These are phyloP conservation scores for Cheilosia vernalis DNA, from an alignment of 2,888 invertebrate species.

Conservation along the genomic window DNA sequence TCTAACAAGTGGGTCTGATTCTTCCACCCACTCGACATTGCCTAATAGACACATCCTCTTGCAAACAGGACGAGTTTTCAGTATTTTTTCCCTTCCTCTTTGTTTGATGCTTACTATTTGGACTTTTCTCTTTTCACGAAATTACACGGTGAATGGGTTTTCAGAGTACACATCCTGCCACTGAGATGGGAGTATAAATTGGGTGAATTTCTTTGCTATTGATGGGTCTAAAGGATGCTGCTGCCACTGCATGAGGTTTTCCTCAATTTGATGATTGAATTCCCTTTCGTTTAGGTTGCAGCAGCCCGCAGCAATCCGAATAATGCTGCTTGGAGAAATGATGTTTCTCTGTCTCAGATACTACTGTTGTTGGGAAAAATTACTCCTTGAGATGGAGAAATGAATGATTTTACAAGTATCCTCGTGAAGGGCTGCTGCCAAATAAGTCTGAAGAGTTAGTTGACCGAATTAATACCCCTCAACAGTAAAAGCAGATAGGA, in stretches of 20 bases:
- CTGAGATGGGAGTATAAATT: constrained; percentile 40
- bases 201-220: constrained; percentile 48
- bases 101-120: constrained; percentile 40
- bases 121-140: constrained; percentile 44
- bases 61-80: constrained; percentile 18
- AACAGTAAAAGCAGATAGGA: constrained; percentile 38
- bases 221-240: constrained; percentile 30
- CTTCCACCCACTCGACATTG: constrained; percentile 23
- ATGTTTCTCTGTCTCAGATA: background rate
- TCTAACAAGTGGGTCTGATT: constrained; percentile 47
- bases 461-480: constrained; percentile 40
- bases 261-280: constrained; percentile 60
- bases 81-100: background rate
- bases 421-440: background rate
- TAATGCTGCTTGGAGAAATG: constrained; percentile 15
- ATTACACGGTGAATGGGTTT: constrained; percentile 59
- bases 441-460: constrained; percentile 38
- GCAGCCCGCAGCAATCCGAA: constrained; percentile 45
- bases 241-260: constrained; percentile 13
- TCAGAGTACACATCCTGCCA: constrained; percentile 33
- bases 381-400: constrained; percentile 11
- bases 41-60: constrained; percentile 35
- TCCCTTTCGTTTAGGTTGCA: constrained; percentile 13
- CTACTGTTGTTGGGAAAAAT: background rate
- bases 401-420: constrained; percentile 11